Evolutionary conservation across 2,888 invertebrate genomes (phyloP).

Genomic region (Meghimatium bilineatum): DNA sequence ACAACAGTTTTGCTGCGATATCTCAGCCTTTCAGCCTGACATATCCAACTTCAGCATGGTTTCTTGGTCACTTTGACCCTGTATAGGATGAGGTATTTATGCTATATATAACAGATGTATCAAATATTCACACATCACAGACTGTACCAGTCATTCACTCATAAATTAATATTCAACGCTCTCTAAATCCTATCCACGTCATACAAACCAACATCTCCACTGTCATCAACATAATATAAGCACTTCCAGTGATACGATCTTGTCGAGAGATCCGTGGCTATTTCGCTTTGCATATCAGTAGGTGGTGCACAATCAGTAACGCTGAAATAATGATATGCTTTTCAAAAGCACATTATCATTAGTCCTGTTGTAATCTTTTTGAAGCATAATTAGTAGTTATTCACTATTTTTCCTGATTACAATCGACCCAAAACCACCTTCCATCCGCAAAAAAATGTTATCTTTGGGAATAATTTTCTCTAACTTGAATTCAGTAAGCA

Average conservation of each 20-base stretch:
- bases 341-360: not conserved
- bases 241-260: not conserved
- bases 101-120: too few species aligned
- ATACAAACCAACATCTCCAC: not conserved
- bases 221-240: not conserved
- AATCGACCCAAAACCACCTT: not conserved
- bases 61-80: too few species aligned
- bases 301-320: not conserved
- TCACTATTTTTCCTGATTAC: not conserved
- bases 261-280: not conserved
- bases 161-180: too few species aligned
- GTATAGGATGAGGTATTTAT: too few species aligned
- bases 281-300: not conserved
- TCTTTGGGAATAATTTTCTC: not conserved
- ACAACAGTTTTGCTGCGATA: too few species aligned
- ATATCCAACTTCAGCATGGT: too few species aligned
- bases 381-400: not conserved
- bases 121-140: too few species aligned
- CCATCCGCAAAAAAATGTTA: not conserved
- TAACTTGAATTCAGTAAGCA: not conserved
- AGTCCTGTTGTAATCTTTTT: not conserved
- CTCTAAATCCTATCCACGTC: too few species aligned
- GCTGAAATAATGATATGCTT: not conserved
- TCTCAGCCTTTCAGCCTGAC: too few species aligned
- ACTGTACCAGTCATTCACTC: too few species aligned